phyloP scores from a whole-genome alignment of 1,140 invertebrate genomes.

The Lamellibrachia luymesi region DNA sequence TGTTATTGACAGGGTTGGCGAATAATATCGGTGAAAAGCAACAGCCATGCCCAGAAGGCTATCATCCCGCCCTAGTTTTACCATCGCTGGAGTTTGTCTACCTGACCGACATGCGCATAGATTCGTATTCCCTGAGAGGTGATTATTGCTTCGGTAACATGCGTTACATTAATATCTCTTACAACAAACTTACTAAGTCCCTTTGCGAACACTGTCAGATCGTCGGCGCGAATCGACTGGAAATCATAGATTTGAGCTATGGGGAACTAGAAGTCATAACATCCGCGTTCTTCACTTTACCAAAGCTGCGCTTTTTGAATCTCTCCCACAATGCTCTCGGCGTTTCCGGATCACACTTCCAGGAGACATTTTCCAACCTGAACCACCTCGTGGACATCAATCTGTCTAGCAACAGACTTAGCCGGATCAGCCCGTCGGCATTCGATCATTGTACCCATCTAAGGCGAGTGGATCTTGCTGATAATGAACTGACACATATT shows the following conservation, averaged over 20 bases:
- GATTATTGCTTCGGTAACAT: not conserved
- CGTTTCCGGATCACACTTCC: not conserved
- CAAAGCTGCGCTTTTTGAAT: not conserved
- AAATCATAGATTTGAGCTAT: not conserved
- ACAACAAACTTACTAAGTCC: not conserved
- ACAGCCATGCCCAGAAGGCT: not conserved
- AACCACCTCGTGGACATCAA: not conserved
- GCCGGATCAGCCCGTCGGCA: not conserved
- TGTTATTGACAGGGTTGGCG: not conserved
- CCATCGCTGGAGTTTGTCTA: not conserved
- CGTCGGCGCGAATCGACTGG: not conserved
- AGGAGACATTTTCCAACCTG: not conserved
- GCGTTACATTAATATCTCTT: not conserved
- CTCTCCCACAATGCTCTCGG: not conserved
- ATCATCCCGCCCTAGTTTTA: not conserved
- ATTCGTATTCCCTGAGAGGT: not conserved
- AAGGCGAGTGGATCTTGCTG: not conserved
- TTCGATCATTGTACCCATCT: not conserved
- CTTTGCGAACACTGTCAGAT: not conserved
- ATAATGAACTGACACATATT: not conserved
- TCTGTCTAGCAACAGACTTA: not conserved
- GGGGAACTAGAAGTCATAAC: not conserved
- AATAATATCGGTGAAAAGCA: not conserved
- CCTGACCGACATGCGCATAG: not conserved
- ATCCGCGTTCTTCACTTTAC: not conserved